Evolutionary conservation across 2,888 invertebrate genomes (phyloP).

Genomic region (Lagria hirta): DNA sequence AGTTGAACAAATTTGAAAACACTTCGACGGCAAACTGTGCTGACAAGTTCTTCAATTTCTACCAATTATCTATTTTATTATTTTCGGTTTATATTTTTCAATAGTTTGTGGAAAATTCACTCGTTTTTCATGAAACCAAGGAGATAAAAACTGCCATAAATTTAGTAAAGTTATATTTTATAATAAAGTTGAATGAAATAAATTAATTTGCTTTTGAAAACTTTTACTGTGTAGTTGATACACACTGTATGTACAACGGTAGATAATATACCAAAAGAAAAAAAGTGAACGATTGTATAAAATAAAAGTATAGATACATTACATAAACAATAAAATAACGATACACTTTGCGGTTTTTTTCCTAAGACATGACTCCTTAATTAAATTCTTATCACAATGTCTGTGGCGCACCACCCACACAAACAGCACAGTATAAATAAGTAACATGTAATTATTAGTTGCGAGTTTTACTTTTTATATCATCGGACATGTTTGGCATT

Average conservation of each 20-base stretch:
- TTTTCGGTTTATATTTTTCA: no score
- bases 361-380: constrained; percentile 52
- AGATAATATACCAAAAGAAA: constrained; percentile 47
- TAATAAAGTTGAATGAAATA: constrained; percentile 35
- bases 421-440: constrained; percentile 56
- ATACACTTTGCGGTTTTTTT: constrained; percentile 48
- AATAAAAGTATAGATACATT: constrained; percentile 54
- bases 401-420: constrained; percentile 52
- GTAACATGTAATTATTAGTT: constrained; percentile 53
- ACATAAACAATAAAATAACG: constrained; percentile 54
- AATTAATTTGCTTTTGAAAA: constrained; percentile 48
- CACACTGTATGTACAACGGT: constrained; percentile 54
- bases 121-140: no score
- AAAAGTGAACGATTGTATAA: constrained; percentile 53
- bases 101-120: no score
- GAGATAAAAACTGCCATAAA: constrained; percentile 14
- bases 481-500: constrained; percentile 50
- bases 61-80: no score
- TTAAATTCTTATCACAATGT: constrained; percentile 55
- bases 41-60: no score
- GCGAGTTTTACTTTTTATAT: constrained; percentile 50
- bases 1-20: no score
- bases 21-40: no score
- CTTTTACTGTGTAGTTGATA: constrained; percentile 50
- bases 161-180: constrained; percentile 24